Evolutionary conservation across 2,797 vertebrate species (phyloP), one percentile per base, ranked within the genome.

Genomic region (Erpetoichthys calabaricus): DNA sequence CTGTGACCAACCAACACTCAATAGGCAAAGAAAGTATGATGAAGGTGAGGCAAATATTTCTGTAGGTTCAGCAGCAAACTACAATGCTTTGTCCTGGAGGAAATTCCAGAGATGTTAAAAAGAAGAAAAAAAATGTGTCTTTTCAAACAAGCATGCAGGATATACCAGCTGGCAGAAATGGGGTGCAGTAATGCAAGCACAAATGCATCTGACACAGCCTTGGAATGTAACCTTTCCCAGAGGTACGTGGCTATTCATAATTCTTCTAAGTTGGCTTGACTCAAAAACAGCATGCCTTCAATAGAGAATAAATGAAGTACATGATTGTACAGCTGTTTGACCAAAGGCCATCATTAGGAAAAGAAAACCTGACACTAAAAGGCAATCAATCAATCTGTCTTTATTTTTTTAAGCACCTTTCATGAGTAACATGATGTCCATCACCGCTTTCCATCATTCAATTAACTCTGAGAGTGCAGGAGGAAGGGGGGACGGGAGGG

Each of bases 291-390:
- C 74, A 79, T 82, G 77, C 81, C 25, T 79, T 85, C 83, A 86
- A 81, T 85, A 84, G 79, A 73, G 71, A 65, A 70, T 68, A 80
- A 75, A 73, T 75, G 74, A 74, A 75, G 63, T 66, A 62, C 63
- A 72, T 80, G 78, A 79, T 82, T 84, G 75, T 80, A 79, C 79
- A 82, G 77, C 78, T 82, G 77, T 70, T 71, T 81, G 75, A 75
- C 75, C 59, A 3, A 55, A 64, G 73, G 78, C 75, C 76, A 75
- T 74, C 58, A 59, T 65, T 62, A 9, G 73, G 67, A 69, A 69
- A 68, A 56, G 60, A 55, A 63, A 60, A 67, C 7, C 47, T 49
- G 47, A 7, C 47, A 7, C 7, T 49, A 49, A 49, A 49, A 49
- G 7, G 47, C 25, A 25, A 25, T 25, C 25, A 25, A 25, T 25